Base-by-base conservation (phyloP, 2,113 vertebrate species). In the Chloropsis hardwickii region DNA sequence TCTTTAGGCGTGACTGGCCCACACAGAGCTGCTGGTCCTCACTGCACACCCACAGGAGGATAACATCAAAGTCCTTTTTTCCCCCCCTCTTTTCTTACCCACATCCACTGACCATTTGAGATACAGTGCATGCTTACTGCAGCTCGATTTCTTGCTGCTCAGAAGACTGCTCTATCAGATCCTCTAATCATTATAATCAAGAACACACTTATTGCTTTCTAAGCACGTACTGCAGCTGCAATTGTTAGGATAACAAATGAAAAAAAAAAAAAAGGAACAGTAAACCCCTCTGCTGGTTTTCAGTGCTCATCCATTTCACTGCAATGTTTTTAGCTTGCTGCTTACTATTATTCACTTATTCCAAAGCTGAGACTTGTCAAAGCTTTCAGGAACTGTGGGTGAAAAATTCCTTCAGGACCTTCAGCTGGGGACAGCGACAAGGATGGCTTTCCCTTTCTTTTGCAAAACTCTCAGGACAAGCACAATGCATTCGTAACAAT, bases 391-490 rank as follows among this genome's bases (percentile, higher is more conserved):
- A 96, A 24, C 60, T 18, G 40, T 29, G 72, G 48, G 51, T 62
- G 89, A 86, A 95, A 95, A 93, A 86, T 23, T 82, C 48, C 69
- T 93, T 77, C 40, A 94, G 56, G 58, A 54, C 53, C 45, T 81
- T 83, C 79, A 67, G 40, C 54, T 60, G 37, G 21, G 69, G 86
- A 91, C 81, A 81, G 85, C 11, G 10, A 67, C 81, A 89, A 80
- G 11, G 21, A 14, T 13, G 77, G 42, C 12, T 93, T 79, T 60
- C 24, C 78, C 64, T 91, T 82, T 95, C 74, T 95, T 64, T 48
- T 73, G 39, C 42, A 88, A 85, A 95, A 84, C 56, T 95, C 72
- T 95, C 69, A 54, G 92, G 87, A 92, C 71, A 89, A 86, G 27
- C 31, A 83, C 84, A 95, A 93, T 14, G 37, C 45, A 57, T 47